These are phyloP conservation scores for Dascyllus trimaculatus DNA, from an alignment of 2,113 vertebrate species.

Conservation along the genomic window DNA sequence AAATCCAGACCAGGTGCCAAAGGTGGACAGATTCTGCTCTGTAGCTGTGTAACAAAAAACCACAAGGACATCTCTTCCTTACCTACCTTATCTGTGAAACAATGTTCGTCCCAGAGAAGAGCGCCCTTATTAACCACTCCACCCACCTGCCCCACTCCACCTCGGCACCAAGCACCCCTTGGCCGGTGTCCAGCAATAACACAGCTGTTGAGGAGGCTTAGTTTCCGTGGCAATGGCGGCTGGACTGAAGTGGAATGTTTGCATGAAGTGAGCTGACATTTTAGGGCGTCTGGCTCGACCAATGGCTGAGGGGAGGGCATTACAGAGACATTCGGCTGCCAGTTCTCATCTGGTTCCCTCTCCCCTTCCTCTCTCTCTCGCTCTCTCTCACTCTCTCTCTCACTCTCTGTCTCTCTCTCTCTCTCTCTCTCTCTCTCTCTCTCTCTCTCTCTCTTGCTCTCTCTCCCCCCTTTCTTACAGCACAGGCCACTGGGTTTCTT, in stretches of 20 bases:
- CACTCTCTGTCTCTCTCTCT: background rate
- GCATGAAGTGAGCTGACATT: conserved; percentile 82
- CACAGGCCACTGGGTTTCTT: conserved; percentile 72
- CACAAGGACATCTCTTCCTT: conserved; percentile 35
- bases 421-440: conserved; percentile 31
- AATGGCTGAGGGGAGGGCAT: conserved; percentile 57
- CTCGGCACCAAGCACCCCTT: conserved; percentile 75
- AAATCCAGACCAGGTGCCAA: background rate
- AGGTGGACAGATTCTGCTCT: conserved; percentile 4
- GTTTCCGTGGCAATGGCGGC: conserved; percentile 86
- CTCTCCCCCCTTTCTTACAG: conserved; percentile 24
- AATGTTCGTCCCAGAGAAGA: conserved; percentile 64
- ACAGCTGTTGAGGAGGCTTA: conserved; percentile 90
- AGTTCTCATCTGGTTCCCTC: conserved; percentile 67
- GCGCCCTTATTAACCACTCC: conserved; percentile 57
- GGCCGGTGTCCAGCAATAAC: conserved; percentile 87
- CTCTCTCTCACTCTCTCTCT: no score
- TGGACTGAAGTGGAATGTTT: conserved; percentile 81
- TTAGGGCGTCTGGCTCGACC: conserved; percentile 69
- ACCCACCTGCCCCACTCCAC: conserved; percentile 61
- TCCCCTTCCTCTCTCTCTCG: conserved; percentile 12
- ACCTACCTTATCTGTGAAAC: conserved; percentile 54
- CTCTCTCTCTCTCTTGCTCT: background rate
- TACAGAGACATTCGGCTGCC: conserved; percentile 66
- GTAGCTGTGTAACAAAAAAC: conserved; percentile 13